These are phyloP conservation scores for Dipodomys stephensi DNA, from an alignment of 2,113 vertebrate species.

Conservation along the genomic window DNA sequence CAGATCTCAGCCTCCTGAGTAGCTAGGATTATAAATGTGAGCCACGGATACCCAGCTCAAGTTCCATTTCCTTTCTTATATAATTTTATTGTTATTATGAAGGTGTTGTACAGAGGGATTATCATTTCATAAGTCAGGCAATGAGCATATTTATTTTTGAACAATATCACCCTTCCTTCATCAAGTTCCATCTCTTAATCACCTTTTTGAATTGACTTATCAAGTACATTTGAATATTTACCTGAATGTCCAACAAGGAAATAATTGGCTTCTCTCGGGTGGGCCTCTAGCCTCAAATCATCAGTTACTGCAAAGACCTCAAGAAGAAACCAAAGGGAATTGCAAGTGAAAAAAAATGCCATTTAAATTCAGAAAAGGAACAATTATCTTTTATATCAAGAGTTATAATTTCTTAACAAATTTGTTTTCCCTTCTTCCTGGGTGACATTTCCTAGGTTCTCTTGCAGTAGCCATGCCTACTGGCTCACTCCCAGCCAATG, in stretches of 20 bases:
- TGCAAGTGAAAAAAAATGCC: background rate
- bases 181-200: background rate
- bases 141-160: too few species aligned
- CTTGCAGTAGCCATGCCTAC: background rate
- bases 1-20: too few species aligned
- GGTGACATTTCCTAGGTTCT: background rate
- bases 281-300: background rate
- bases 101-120: too few species aligned
- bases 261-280: background rate
- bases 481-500: background rate
- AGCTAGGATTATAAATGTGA: too few species aligned
- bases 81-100: too few species aligned
- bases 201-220: background rate
- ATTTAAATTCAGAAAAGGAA: conserved; percentile 36
- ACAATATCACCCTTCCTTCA: too few species aligned
- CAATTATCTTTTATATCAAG: background rate
- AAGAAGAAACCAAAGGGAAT: background rate
- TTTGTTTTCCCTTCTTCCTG: background rate
- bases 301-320: background rate
- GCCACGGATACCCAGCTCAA: too few species aligned
- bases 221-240: background rate
- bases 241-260: background rate
- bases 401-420: background rate
- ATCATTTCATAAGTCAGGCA: too few species aligned
- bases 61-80: too few species aligned